Evolutionary conservation across 64 coral and sea anemone genomes (phyloP).

Genomic region (Cladopsammia gracilis): DNA sequence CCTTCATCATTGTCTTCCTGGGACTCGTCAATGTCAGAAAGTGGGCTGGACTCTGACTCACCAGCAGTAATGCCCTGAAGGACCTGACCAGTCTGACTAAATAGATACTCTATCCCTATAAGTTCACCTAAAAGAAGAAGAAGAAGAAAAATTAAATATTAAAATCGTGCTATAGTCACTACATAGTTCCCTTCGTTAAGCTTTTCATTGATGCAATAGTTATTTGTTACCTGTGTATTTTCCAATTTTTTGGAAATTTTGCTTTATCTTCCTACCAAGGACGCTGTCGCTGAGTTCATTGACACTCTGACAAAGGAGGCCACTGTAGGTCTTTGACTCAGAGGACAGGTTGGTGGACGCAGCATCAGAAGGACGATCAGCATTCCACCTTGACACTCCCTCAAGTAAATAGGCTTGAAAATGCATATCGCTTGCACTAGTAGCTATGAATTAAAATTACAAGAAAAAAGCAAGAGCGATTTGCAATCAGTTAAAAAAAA

Average conservation of each 20-base stretch:
- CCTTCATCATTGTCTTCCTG: not conserved
- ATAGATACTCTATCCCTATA: not conserved
- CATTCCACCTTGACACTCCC: constrained; percentile 67
- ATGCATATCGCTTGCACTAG: constrained; percentile 51
- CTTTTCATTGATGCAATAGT: no score
- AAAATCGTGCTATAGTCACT: no score
- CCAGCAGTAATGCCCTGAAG: not conserved
- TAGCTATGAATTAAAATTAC: not conserved
- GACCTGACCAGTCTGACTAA: not conserved
- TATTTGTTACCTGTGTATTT: not conserved
- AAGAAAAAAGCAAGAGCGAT: not conserved
- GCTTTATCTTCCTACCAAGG: not conserved
- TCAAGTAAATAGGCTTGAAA: constrained; percentile 67
- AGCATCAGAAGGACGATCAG: constrained; percentile 50
- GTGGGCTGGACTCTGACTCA: not conserved
- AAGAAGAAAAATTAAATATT: no score
- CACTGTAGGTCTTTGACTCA: constrained; percentile 40
- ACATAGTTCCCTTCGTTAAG: no score
- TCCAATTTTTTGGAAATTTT: not conserved
- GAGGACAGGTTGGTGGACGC: not conserved
- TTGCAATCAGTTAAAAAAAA: no score
- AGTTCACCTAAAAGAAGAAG: not conserved
- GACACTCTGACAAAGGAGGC: not conserved
- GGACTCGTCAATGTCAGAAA: not conserved
- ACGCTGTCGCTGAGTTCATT: no score